These are phyloP conservation scores for Brachionus sp. DNA, from an alignment of 1,140 invertebrate genomes.

Conservation along the genomic window DNA sequence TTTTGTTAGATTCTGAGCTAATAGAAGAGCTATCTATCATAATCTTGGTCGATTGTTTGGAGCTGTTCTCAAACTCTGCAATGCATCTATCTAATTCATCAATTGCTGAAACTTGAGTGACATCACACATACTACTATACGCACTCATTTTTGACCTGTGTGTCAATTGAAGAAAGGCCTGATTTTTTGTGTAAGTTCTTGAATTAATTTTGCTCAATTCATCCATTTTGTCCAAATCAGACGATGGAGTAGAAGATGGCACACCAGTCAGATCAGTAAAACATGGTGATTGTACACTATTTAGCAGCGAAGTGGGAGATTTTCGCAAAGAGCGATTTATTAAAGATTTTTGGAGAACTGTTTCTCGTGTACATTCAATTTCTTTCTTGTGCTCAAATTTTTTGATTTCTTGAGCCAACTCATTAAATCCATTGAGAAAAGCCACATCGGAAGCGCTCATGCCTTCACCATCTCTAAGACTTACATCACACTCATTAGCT, in stretches of 20 bases:
- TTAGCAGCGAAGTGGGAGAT: not conserved
- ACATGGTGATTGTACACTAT: not conserved
- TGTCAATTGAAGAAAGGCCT: not conserved
- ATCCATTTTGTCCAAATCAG: not conserved
- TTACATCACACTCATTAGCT: not conserved
- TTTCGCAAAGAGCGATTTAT: not conserved
- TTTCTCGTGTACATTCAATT: not conserved
- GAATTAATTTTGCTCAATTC: not conserved
- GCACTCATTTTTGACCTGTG: not conserved
- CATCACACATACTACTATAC: not conserved
- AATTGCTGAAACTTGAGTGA: not conserved
- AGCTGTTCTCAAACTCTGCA: not conserved
- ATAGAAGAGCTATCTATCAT: not conserved
- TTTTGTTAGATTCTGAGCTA: not conserved
- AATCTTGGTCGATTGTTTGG: not conserved
- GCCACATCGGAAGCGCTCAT: slow-evolving; percentile 2
- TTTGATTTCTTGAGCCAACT: not conserved
- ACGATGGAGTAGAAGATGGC: not conserved
- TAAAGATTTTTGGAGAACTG: not conserved
- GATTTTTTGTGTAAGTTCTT: slow-evolving; percentile 16
- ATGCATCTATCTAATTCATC: slow-evolving; percentile 32
- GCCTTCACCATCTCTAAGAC: not conserved
- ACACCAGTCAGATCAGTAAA: not conserved
- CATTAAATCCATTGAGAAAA: not conserved
- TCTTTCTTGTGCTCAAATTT: not conserved